Conservation (phyloP, 2,888 invertebrate genomes). For the Aphelenchoides bicaudatus region DNA sequence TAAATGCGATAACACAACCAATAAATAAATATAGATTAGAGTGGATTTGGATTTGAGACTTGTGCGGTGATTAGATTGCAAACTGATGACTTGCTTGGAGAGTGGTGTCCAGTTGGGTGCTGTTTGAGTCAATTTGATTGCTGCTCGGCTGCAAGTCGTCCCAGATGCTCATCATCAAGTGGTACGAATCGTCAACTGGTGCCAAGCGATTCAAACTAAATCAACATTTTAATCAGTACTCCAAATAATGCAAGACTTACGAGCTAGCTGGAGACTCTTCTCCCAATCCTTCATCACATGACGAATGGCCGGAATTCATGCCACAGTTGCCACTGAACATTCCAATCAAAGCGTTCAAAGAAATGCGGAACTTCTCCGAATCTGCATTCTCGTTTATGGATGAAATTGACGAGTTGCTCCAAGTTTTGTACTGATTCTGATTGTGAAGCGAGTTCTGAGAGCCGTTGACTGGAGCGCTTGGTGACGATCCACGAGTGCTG, state of each 20-base stretch:
- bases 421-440: background rate
- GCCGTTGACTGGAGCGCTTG: background rate
- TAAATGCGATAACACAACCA: too few species aligned
- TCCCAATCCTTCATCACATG: conserved; percentile 47
- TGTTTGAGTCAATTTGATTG: background rate
- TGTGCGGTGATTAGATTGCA: too few species aligned
- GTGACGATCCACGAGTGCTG: conserved; percentile 14
- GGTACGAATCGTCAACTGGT: conserved; percentile 28
- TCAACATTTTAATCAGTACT: background rate
- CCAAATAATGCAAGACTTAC: conserved; percentile 27
- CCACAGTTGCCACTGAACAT: conserved; percentile 25
- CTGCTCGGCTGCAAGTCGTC: conserved; percentile 11
- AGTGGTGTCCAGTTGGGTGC: background rate
- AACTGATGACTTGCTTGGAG: too few species aligned
- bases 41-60: too few species aligned
- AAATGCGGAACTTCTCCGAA: background rate
- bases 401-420: conserved; percentile 6
- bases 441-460: conserved; percentile 1
- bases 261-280: conserved; percentile 42
- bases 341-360: conserved; percentile 8
- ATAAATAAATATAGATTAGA: too few species aligned
- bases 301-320: conserved; percentile 31
- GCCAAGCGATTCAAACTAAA: background rate
- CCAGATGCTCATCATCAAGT: conserved; percentile 36
- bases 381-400: conserved; percentile 11